Base-by-base conservation (phyloP, 2,797 vertebrate genomes). In the Oreochromis mossambicus region DNA sequence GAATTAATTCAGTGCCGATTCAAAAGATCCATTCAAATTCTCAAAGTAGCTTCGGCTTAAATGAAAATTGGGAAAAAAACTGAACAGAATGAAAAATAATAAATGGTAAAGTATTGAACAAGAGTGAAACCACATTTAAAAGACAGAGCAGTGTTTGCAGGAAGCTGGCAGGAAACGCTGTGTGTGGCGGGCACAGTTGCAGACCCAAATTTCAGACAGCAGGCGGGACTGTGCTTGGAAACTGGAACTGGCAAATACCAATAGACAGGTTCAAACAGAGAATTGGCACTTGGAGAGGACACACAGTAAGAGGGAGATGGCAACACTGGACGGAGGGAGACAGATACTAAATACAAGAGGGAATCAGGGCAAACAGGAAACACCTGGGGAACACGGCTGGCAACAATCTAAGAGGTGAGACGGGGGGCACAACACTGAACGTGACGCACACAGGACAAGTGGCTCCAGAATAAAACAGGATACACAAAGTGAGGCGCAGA, bases 301-400 rank as follows among this genome's bases (percentile, higher is more conserved):
- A 34, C 56, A 58, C 29, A 0, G 56, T 58, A 58, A 29, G 54
- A 56, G 54, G 24, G 2, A 41, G 41, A 13, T 41, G 11, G 41
- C 11, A 13, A 13, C 41, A 43, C 41, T 43, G 41, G 41, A 43
- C 12, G 3, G 41, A 13, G 41, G 41, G 54, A 56, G 13, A 29
- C 26, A 56, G 14, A 56, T 26, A 56, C 4, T 5, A 56, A 61
- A 61, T 34, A 34, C 1, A 61, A 61, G 56, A 61, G 9, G 29
- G 3, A 19, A 61, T 11, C 29, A 34, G 56, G 9, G 4, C 56
- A 61, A 61, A 61, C 29, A 19, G 29, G 29, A 61, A 61, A 61
- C 29, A 61, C 56, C 29, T 7, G 29, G 1, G 0, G 56, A 7
- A 61, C 56, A 61, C 5, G 1, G 56, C 9, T 3, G 15, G 56